Base-by-base conservation (phyloP, 2,797 vertebrate species). In the Periophthalmus magnuspinnatus region DNA sequence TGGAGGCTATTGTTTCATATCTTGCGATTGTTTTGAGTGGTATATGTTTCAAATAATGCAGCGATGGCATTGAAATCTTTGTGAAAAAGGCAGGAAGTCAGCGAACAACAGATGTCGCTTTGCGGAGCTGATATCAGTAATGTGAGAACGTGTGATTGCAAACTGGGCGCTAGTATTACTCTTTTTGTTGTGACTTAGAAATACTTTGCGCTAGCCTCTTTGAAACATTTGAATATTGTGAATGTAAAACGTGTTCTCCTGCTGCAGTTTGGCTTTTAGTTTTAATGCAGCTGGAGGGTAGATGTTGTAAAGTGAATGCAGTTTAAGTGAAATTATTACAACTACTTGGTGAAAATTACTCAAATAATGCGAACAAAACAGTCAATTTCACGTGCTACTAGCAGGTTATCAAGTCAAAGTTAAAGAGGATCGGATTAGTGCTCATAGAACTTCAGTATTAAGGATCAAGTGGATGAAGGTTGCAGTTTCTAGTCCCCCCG, bases 401-500 rank as follows among this genome's bases (percentile, higher is more conserved):
- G 17, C 55, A 17, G 24, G 13, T 14, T 24, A 64, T 11, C 5
- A 21, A 59, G 62, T 57, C 59, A 16, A 68, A 57, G 28, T 68
- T 24, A 55, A 17, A 63, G 48, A 61, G 2, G 10, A 62, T 33
- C 33, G 24, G 56, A 60, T 61, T 61, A 34, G 61, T 66, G 62
- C 69, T 64, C 70, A 47, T 38, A 21, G 52, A 56, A 59, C 38
- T 45, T 58, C 24, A 47, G 55, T 41, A 38, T n/a, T 59, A 52
- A 0, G 28, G 62, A 56, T 71, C 52, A 55, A 62, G 70, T 60
- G 65, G 70, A 71, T 75, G 32, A 52, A 21, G 72, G 52, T 32
- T 76, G 60, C 68, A 71, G 56, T 69, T 79, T 81, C 60, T 57
- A 78, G 67, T 22, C 59, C 82, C 82, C 84, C 81, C 75, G 61